Evolutionary conservation across 2,888 invertebrate genomes (phyloP).

Genomic region (Heliconius charithonia): DNA sequence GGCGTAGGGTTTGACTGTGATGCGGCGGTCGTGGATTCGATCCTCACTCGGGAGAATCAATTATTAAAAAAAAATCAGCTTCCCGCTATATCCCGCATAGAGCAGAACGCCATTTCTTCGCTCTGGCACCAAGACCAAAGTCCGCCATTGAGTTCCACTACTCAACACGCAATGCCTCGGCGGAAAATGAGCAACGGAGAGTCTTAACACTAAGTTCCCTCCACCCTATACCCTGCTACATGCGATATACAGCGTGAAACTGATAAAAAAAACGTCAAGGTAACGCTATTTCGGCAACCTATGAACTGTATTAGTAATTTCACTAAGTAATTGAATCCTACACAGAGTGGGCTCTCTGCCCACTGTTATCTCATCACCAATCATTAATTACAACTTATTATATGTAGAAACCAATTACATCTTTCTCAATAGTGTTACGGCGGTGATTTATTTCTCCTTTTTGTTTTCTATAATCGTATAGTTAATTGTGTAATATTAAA

Average conservation of each 20-base stretch:
- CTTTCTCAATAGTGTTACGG: constrained; percentile 50
- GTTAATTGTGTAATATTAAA: constrained; percentile 22
- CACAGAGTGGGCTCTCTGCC: constrained; percentile 70
- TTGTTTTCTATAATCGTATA: constrained; percentile 49
- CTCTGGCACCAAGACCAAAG: background rate
- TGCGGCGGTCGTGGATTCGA: no score
- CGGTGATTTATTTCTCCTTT: constrained; percentile 66
- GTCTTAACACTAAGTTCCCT: no score
- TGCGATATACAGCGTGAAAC: background rate
- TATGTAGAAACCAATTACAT: constrained; percentile 62
- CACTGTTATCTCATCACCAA: constrained; percentile 47
- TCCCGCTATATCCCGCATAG: no score
- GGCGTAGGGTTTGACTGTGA: no score
- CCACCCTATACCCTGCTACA: background rate
- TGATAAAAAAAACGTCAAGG: background rate
- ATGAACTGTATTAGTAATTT: constrained; percentile 26
- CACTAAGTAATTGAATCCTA: constrained; percentile 53
- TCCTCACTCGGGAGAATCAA: no score
- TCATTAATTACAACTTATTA: constrained; percentile 79
- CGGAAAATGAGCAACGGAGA: no score
- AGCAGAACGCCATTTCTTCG: background rate
- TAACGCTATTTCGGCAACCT: constrained; percentile 1
- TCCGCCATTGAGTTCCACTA: no score
- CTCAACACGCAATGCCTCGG: no score
- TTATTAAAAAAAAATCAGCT: no score